Evolutionary conservation across 1,140 invertebrate species (phyloP).

Genomic region (Magallana ariakensis): DNA sequence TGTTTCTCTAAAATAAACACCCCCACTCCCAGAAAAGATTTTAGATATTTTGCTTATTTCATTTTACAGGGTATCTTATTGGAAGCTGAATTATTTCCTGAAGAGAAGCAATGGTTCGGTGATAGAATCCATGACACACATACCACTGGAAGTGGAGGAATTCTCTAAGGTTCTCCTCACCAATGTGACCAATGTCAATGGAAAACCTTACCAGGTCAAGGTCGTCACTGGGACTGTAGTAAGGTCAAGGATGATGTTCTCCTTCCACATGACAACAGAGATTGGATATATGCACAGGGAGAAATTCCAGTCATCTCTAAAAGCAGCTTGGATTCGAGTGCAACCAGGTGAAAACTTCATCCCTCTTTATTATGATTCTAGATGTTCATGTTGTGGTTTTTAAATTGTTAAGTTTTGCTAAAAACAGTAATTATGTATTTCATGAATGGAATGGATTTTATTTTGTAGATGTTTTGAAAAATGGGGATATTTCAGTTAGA

Average conservation of each 20-base stretch:
- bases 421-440: neutral
- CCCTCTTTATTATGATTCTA: neutral
- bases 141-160: slow-evolving; percentile 26
- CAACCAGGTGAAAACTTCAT: slow-evolving; percentile 28
- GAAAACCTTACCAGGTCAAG: slow-evolving; percentile 34
- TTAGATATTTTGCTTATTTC: neutral
- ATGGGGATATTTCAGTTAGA: neutral
- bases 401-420: neutral
- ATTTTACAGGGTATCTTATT: slow-evolving; percentile 50
- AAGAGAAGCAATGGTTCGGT: slow-evolving; percentile 47
- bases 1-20: no score
- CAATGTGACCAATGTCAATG: slow-evolving; percentile 23
- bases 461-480: neutral
- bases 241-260: slow-evolving; percentile 44
- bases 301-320: slow-evolving; percentile 35
- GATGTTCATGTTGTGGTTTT: neutral
- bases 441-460: neutral
- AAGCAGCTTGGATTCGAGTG: slow-evolving; percentile 40
- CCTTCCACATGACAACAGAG: slow-evolving; percentile 42
- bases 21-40: slow-evolving; percentile 5
- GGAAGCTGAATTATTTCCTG: slow-evolving; percentile 53
- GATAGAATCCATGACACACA: slow-evolving; percentile 55
- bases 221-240: slow-evolving; percentile 37
- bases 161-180: slow-evolving; percentile 7
- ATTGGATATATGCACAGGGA: slow-evolving; percentile 36